These are phyloP conservation scores for Teleogryllus oceanicus DNA, from an alignment of 2,888 invertebrate species.

Conservation along the genomic window DNA sequence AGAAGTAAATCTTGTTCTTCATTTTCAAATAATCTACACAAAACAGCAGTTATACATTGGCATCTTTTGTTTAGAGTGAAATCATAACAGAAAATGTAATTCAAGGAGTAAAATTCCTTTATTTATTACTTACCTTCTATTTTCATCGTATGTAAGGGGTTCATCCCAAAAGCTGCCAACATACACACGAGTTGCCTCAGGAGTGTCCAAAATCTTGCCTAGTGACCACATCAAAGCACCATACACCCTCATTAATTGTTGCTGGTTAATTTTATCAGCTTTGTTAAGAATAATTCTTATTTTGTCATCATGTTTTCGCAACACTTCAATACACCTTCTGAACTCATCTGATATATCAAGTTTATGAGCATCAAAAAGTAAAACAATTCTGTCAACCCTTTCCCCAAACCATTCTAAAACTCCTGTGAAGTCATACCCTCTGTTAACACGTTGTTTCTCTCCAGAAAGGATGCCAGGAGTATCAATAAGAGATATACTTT, in stretches of 20 bases:
- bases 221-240: slow-evolving; percentile 99
- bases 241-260: slow-evolving; percentile 74
- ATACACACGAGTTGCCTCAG: slow-evolving; percentile 96
- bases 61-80: not conserved
- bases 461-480: slow-evolving; percentile 59
- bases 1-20: slow-evolving; percentile 93
- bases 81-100: not conserved
- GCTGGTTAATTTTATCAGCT: slow-evolving; percentile 63
- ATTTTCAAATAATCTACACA: slow-evolving; percentile 69
- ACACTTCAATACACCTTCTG: slow-evolving; percentile 59
- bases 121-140: slow-evolving; percentile 57
- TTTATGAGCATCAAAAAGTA: slow-evolving; percentile 98
- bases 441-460: slow-evolving; percentile 59
- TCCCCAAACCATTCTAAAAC: slow-evolving; percentile 99
- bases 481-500: slow-evolving; percentile 58
- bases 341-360: slow-evolving; percentile 71
- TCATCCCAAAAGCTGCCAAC: slow-evolving; percentile 99
- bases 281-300: slow-evolving; percentile 65
- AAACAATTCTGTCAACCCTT: slow-evolving; percentile 92
- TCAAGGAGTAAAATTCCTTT: not conserved
- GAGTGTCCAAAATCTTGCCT: slow-evolving; percentile 95
- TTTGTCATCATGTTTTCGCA: slow-evolving; percentile 58
- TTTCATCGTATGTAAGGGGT: slow-evolving; percentile 88
- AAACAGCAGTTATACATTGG: not conserved
- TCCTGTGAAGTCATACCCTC: slow-evolving; percentile 78